Conservation (phyloP, 2,888 invertebrate genomes). For the Julus scandinavius region DNA sequence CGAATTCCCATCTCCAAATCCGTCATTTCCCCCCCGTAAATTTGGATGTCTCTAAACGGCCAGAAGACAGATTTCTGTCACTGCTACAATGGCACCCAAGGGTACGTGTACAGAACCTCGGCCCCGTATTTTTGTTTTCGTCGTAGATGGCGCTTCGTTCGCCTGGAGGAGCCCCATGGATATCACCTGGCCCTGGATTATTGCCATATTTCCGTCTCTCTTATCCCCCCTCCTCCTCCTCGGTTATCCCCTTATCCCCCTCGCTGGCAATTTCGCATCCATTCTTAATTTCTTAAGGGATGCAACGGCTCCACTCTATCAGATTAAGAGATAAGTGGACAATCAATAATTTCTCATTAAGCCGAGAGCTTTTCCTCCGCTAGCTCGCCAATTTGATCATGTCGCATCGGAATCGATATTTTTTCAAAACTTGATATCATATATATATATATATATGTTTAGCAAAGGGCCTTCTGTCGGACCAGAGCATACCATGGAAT, state of each 20-base stretch:
- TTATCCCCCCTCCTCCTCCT: neutral
- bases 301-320: slow-evolving; percentile 42
- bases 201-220: slow-evolving; percentile 19
- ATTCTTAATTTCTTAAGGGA: slow-evolving; percentile 48
- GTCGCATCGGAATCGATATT: slow-evolving; percentile 33
- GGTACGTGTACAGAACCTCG: neutral
- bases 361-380: slow-evolving; percentile 45
- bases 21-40: neutral
- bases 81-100: neutral
- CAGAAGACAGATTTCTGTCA: no score
- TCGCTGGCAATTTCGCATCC: slow-evolving; percentile 44
- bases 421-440: slow-evolving; percentile 33
- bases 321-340: slow-evolving; percentile 50
- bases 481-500: neutral
- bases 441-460: neutral
- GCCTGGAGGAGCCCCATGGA: neutral
- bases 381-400: slow-evolving; percentile 33
- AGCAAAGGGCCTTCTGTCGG: neutral
- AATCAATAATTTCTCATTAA: slow-evolving; percentile 50
- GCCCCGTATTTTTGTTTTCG: neutral
- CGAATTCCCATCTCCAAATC: no score
- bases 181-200: slow-evolving; percentile 19
- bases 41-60: neutral
- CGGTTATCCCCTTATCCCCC: slow-evolving; percentile 33
- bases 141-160: neutral